Evolutionary conservation across 2,888 invertebrate species (phyloP), one percentile per base, ranked within the genome.

Genomic region (Dasypogon diadema): DNA sequence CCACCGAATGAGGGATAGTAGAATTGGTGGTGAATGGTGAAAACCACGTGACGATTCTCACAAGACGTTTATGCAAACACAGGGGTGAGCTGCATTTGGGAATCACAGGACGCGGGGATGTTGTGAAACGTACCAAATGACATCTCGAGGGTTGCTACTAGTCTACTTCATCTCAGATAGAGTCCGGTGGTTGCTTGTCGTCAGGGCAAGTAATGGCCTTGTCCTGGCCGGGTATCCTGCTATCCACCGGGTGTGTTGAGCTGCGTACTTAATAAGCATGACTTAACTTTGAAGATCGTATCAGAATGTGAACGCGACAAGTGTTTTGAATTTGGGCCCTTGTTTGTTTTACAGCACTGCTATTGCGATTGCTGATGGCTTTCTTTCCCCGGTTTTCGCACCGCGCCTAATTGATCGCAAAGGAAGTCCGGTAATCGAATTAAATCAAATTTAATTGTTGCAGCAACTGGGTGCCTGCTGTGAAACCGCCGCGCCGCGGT

Each of bases 71-170:
- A 18, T 21, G 72, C 55, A 55, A 55, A 72, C 55, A 54, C 54
- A 24, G 16, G 18, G 54, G n/a, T 26, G 34, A 8, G n/a, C 2
- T 6, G n/a, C 12, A 12, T n/a, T 12, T 42, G 42, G 42, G 2
- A 42, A 12, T 42, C 12, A n/a, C 12, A 12, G 12, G 42, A 42
- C n/a, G n/a, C 21, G 14, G 18, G 24, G 58, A 46, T 51, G 73
- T 42, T 76, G 76, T 74, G 76, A 76, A 76, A 30, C n/a, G 18
- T 46, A 54, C 74, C 76, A 76, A 74, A 73, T 74, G 76, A 51
- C 74, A 55, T 74, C 26, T 42, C 58, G 48, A 68, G 65, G 65
- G 65, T 21, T 68, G 21, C 65, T 34, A 68, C 65, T 48, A 24
- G 14, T 18, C 5, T 16, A 2, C n/a, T 54, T 54, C 54, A 14